phyloP scores from a whole-genome alignment of 1,140 invertebrate species.

The Hypsibius dujardini region DNA sequence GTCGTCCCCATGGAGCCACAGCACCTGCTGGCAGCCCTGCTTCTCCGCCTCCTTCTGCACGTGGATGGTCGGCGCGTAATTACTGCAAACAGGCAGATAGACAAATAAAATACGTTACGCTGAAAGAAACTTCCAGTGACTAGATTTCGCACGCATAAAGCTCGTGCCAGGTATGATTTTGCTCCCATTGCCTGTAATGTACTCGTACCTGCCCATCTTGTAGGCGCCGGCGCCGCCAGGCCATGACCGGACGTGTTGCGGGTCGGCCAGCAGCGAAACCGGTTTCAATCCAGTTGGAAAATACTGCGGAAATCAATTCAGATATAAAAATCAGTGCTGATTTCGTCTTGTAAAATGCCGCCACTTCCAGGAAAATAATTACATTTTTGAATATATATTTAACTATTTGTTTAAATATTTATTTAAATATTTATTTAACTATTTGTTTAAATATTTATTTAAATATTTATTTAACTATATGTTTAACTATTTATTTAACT shows the following conservation, averaged over 20 bases:
- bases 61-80: conserved; percentile 42
- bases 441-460: too few species aligned
- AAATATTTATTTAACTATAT: too few species aligned
- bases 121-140: neutral
- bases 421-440: too few species aligned
- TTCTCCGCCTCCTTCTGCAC: conserved; percentile 51
- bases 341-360: too few species aligned
- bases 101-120: neutral
- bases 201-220: conserved; percentile 65
- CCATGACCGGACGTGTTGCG: conserved; percentile 67
- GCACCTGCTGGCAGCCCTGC: conserved; percentile 73
- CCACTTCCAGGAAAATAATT: too few species aligned
- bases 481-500: too few species aligned
- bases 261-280: conserved; percentile 59
- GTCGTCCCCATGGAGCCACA: conserved; percentile 90
- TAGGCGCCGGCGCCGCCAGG: conserved; percentile 80
- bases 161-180: neutral
- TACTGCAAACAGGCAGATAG: conserved; percentile 31
- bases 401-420: too few species aligned
- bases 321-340: too few species aligned
- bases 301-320: conserved; percentile 37
- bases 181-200: conserved; percentile 27
- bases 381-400: conserved; percentile 29
- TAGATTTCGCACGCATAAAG: neutral
- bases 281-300: conserved; percentile 56